Percentiles rank a stretch among this genome's conserved stretches.
phyloP scores from a whole-genome alignment of 2,888 invertebrate species.

The Orchesellides sinensis region DNA sequence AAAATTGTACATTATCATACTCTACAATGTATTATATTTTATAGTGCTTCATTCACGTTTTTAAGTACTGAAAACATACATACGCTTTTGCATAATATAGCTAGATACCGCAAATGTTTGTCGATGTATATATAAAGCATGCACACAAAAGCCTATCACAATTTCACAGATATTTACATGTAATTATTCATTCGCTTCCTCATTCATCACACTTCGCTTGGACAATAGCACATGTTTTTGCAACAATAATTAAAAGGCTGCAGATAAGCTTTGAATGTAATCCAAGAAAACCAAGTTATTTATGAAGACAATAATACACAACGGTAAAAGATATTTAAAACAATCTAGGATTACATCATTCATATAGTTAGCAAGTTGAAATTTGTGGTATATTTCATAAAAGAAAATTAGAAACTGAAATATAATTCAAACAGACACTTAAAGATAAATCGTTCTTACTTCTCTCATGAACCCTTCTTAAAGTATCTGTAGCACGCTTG shows the following conservation, averaged over 20 bases:
- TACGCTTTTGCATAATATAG: no score
- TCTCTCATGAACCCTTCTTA: conserved; percentile 73
- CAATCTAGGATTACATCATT: no score
- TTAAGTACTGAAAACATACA: no score
- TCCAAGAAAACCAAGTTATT: no score
- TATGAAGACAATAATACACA: no score
- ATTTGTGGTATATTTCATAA: no score
- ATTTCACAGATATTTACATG: neutral
- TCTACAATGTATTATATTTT: no score
- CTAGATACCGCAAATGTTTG: neutral
- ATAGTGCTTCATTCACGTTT: no score
- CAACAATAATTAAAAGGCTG: conserved; percentile 42
- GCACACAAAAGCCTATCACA: neutral
- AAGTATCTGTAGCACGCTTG: conserved; percentile 76
- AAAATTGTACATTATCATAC: neutral
- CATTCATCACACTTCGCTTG: conserved; percentile 35
- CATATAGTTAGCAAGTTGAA: no score
- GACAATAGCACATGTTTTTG: neutral
- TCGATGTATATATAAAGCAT: neutral
- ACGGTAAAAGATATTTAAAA: no score
- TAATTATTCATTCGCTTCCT: conserved; percentile 40
- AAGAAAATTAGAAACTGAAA: neutral
- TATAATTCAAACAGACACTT: neutral
- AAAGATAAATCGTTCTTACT: conserved; percentile 60
- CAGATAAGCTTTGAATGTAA: conserved; percentile 62